A percentile compares a stretch with the other conserved stretches of the same genome.
These are phyloP conservation scores for Pentamera pediparva DNA, from an alignment of 53 echinoderm and acorn worm genomes.

Conservation along the genomic window DNA sequence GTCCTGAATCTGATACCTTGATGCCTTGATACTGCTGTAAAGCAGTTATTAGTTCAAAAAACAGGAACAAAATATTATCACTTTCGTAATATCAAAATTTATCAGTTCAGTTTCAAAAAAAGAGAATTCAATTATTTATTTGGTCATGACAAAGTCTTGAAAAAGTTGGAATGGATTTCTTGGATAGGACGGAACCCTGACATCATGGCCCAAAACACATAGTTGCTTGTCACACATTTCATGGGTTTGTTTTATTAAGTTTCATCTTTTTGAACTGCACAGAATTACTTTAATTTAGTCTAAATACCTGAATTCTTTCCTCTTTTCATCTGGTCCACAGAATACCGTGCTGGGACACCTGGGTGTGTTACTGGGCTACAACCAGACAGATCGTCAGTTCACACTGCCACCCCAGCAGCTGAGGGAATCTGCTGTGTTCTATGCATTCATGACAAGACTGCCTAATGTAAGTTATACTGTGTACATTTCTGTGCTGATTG, in stretches of 20 bases:
- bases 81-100: too few species aligned
- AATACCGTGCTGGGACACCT: conserved; percentile 85
- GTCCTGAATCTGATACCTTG: too few species aligned
- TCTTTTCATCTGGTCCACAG: conserved; percentile 29
- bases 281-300: background rate
- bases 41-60: too few species aligned
- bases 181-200: too few species aligned
- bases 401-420: conserved; percentile 76
- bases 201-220: too few species aligned
- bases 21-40: too few species aligned
- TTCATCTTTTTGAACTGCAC: background rate
- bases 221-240: background rate
- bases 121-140: too few species aligned
- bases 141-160: too few species aligned
- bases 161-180: too few species aligned
- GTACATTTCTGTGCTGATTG: too few species aligned
- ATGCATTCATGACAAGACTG: conserved; percentile 82
- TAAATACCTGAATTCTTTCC: background rate
- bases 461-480: conserved; percentile 74
- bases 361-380: conserved; percentile 81
- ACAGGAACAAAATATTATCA: too few species aligned
- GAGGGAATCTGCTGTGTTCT: conserved; percentile 88
- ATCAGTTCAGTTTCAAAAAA: too few species aligned
- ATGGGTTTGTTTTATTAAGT: background rate
- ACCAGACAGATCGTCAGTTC: conserved; percentile 70